phyloP scores from a whole-genome alignment of 2,888 invertebrate species.

The Hedychridium roseum region DNA sequence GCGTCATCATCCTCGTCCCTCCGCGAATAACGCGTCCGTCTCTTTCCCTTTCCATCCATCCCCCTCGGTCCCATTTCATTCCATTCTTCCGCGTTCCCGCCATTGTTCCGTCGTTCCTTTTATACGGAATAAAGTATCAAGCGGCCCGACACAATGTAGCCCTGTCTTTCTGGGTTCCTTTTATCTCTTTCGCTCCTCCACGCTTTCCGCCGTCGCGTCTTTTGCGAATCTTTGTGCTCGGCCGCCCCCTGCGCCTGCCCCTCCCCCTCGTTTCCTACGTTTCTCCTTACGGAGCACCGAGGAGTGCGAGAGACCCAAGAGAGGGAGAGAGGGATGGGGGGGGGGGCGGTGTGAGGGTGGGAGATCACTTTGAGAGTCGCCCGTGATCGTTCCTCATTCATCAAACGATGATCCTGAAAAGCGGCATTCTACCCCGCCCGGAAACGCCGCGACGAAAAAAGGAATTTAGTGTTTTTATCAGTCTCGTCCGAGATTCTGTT shows the following conservation, averaged over 20 bases:
- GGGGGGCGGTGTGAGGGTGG: too few relatives aligned
- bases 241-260: slow-evolving; percentile 19
- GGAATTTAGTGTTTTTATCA: too few relatives aligned
- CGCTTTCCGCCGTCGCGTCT: slow-evolving; percentile 25
- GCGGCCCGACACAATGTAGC: slow-evolving; percentile 59
- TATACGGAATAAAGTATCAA: slow-evolving; percentile 62
- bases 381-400: slow-evolving; percentile 31
- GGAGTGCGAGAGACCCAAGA: neutral
- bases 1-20: too few relatives aligned
- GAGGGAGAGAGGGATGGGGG: too few relatives aligned
- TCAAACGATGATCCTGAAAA: slow-evolving; percentile 13
- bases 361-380: slow-evolving; percentile 29
- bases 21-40: too few relatives aligned
- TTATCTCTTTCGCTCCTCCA: slow-evolving; percentile 36
- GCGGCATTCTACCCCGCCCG: slow-evolving; percentile 14
- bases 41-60: slow-evolving; percentile 36
- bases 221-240: slow-evolving; percentile 39
- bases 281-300: neutral
- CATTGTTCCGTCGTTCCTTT: slow-evolving; percentile 60
- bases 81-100: slow-evolving; percentile 59
- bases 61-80: slow-evolving; percentile 56
- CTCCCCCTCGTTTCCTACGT: neutral
- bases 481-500: too few relatives aligned
- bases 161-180: slow-evolving; percentile 50
- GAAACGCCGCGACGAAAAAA: slow-evolving; percentile 13